Percentiles rank a stretch among this genome's conserved stretches.
phyloP scores from a whole-genome alignment of 2,797 vertebrate genomes.

The Peromyscus eremicus region DNA sequence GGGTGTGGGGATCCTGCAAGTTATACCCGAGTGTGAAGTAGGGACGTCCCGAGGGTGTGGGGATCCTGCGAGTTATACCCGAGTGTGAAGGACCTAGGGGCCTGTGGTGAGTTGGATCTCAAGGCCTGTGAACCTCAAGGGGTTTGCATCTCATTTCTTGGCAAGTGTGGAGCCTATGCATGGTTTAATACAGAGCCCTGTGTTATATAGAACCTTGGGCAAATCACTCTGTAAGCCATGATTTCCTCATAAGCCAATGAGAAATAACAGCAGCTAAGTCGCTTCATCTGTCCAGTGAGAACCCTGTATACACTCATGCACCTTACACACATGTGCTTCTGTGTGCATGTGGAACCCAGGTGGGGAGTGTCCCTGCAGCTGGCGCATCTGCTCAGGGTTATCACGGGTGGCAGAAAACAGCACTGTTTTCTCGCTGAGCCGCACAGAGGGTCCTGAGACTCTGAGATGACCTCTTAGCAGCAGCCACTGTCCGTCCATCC shows the following conservation, averaged over 20 bases:
- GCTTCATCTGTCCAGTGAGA: background rate
- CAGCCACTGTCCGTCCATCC: background rate
- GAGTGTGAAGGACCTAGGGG: background rate
- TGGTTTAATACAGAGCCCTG: rapidly evolving
- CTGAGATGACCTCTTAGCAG: background rate
- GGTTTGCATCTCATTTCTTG: background rate
- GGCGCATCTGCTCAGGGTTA: background rate
- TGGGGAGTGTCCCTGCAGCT: background rate
- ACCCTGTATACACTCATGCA: rapidly evolving
- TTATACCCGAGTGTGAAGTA: background rate
- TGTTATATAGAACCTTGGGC: background rate
- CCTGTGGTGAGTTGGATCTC: background rate
- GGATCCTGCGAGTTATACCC: background rate
- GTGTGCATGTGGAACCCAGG: rapidly evolving
- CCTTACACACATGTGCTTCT: background rate
- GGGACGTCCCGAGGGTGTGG: background rate
- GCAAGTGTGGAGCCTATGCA: background rate
- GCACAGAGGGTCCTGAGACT: background rate
- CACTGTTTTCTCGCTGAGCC: background rate
- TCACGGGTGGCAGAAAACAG: background rate
- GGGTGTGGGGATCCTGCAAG: background rate
- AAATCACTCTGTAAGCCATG: background rate
- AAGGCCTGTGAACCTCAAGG: background rate
- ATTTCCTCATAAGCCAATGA: background rate
- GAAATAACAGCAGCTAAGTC: background rate